A percentile compares a stretch with the other conserved stretches of the same genome.
Evolutionary conservation across 2,113 vertebrate genomes (phyloP).

Genomic region (Stegastes partitus): DNA sequence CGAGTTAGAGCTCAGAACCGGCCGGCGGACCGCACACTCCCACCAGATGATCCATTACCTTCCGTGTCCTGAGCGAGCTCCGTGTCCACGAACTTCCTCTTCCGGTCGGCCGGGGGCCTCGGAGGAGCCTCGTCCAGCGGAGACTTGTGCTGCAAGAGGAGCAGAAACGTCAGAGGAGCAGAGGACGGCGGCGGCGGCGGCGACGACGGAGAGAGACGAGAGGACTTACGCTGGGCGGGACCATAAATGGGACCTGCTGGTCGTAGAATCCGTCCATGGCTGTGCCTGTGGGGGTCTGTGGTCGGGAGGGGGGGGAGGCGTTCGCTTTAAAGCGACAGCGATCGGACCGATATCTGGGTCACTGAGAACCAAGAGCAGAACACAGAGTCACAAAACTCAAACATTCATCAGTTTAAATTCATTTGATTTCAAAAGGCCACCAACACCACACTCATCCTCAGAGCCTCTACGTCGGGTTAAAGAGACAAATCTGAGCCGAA

Average conservation of each 20-base stretch:
- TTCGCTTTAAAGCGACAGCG: conserved; percentile 76
- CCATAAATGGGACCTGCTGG: conserved; percentile 96
- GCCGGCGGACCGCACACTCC: too few relatives aligned
- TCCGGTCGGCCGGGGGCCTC: conserved; percentile 88
- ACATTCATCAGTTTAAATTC: too few relatives aligned
- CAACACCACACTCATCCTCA: too few relatives aligned
- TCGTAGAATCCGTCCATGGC: conserved; percentile 98
- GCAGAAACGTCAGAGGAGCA: too few relatives aligned
- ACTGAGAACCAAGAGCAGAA: conserved; percentile 41
- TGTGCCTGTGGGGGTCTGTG: conserved; percentile 20
- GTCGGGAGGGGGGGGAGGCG: conserved; percentile 48
- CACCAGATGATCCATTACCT: conserved; percentile 81
- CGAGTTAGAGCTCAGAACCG: too few relatives aligned
- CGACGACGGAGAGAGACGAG: background rate
- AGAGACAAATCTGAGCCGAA: too few relatives aligned
- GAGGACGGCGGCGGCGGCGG: too few relatives aligned
- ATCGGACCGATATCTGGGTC: conserved; percentile 28
- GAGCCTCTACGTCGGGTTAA: too few relatives aligned
- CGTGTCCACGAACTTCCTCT: conserved; percentile 94
- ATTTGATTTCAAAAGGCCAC: too few relatives aligned
- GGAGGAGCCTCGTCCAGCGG: conserved; percentile 86
- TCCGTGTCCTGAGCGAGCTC: conserved; percentile 97
- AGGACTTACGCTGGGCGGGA: conserved; percentile 90
- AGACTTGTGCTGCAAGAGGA: conserved; percentile 78
- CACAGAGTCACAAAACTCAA: too few relatives aligned